Evolutionary conservation across 2,888 invertebrate species (phyloP), one percentile per base, ranked within the genome.

Genomic region (Gandaritis pyraliata): DNA sequence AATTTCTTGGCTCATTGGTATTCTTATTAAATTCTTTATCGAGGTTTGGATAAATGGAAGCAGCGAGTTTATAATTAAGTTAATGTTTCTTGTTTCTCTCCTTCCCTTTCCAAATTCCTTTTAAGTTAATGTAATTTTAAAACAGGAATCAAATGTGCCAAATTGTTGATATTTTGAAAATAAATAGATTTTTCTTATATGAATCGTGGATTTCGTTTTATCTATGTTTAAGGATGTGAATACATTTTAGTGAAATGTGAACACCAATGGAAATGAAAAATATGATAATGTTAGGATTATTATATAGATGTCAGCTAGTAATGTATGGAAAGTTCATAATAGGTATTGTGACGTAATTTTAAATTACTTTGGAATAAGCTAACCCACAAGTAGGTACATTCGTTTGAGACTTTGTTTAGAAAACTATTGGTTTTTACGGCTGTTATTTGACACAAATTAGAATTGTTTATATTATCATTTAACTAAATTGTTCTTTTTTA

Each of bases 91-190:
- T 64, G 64, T 69, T 43, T 50, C 67, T 51, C 64, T 68, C 68
- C 59, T 61, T 71, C 71, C 63, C 68, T 79, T 74, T 68, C 72
- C 72, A 70, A 70, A 60, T 69, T 71, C 70, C 69, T 69, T 70
- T 74, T 74, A 72, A 73, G 77, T 73, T 71, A 75, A 76, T 66
- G 74, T 81, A 79, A 82, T 81, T 75, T 81, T 76, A 75, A 83
- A 85, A 85, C 86, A 87, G 86, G 86, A 87, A 86, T 74, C 72
- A 69, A 82, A 85, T 85, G 90, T 90, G 90, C 90, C 90, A 90
- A 90, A 89, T 87, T 86, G 87, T 88, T 90, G 82, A 87, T 86
- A 85, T 84, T 86, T 80, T 81, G 75, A 79, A 79, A 73, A 69
- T 76, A 80, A 69, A 73, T 74, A 80, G 72, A 74, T 76, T 80